These are phyloP conservation scores for Baryphthengus martii DNA, from an alignment of 2,113 vertebrate species.

Conservation along the genomic window DNA sequence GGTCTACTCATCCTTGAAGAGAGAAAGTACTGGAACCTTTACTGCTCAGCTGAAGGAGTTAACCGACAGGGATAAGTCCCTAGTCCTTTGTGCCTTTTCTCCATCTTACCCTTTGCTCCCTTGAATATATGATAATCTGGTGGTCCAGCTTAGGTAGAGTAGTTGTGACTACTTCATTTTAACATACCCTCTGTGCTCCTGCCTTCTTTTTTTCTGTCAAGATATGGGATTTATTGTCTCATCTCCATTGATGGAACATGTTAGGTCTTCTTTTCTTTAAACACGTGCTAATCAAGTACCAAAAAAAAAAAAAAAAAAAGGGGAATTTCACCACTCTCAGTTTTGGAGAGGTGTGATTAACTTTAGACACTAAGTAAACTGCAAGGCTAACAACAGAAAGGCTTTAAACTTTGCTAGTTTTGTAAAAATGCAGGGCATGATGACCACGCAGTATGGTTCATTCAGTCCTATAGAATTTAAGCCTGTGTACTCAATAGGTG, in stretches of 20 bases:
- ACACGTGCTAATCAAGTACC: background rate
- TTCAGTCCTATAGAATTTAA: background rate
- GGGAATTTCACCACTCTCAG: background rate
- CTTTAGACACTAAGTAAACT: background rate
- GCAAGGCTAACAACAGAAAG: background rate
- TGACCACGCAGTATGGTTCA: rapidly evolving
- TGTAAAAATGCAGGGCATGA: background rate
- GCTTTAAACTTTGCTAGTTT: background rate
- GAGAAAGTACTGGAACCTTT: background rate
- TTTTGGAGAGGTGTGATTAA: background rate
- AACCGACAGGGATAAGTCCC: background rate
- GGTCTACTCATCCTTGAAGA: background rate
- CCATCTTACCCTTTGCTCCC: background rate
- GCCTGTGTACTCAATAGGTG: background rate
- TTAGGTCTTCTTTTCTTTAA: background rate
- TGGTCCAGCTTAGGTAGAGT: background rate
- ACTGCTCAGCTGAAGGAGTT: background rate
- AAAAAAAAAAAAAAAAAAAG: too few species aligned
- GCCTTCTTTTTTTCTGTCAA: background rate
- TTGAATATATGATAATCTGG: too few species aligned
- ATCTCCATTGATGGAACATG: background rate
- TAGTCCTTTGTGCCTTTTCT: background rate
- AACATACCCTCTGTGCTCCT: background rate
- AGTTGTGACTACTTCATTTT: background rate
- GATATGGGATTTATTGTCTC: background rate